phyloP scores from a whole-genome alignment of 1,140 invertebrate genomes.

The Bacillus rossius region DNA sequence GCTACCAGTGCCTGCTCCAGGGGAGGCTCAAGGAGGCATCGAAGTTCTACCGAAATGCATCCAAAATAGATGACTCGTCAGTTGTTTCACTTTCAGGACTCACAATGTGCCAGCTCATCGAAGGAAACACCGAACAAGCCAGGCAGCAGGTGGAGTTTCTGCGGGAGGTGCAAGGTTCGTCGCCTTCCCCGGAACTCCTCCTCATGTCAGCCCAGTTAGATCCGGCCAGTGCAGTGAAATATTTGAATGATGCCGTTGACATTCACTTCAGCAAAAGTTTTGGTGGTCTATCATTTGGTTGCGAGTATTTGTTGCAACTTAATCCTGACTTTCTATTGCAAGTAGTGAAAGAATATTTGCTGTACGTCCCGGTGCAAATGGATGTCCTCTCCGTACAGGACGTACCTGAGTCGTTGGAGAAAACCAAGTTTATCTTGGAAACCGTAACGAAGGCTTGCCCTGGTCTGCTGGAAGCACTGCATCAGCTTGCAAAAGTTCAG shows the following conservation, averaged over 20 bases:
- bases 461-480: constrained; percentile 66
- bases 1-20: constrained; percentile 67
- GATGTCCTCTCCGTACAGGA: constrained; percentile 34
- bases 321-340: constrained; percentile 84
- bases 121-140: constrained; percentile 56
- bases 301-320: constrained; percentile 65
- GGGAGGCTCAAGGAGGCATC: constrained; percentile 72
- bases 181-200: constrained; percentile 48
- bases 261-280: constrained; percentile 54
- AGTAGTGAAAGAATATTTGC: constrained; percentile 69
- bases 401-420: constrained; percentile 40
- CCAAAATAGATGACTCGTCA: constrained; percentile 77
- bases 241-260: constrained; percentile 66
- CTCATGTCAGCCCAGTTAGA: constrained; percentile 63
- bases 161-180: constrained; percentile 67
- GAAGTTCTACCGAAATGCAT: constrained; percentile 69
- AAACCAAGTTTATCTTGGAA: constrained; percentile 62
- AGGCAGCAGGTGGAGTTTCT: constrained; percentile 83
- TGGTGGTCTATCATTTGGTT: constrained; percentile 60
- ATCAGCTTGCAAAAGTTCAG: constrained; percentile 71
- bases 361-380: constrained; percentile 60
- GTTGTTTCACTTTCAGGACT: constrained; percentile 72
- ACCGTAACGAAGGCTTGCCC: constrained; percentile 74
- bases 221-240: constrained; percentile 51
- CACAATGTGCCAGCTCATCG: constrained; percentile 69